Evolutionary conservation across 37 sponge, comb jelly and placozoan species (phyloP), one percentile per base, ranked within the genome.

Genomic region (Axinella damicornis): DNA sequence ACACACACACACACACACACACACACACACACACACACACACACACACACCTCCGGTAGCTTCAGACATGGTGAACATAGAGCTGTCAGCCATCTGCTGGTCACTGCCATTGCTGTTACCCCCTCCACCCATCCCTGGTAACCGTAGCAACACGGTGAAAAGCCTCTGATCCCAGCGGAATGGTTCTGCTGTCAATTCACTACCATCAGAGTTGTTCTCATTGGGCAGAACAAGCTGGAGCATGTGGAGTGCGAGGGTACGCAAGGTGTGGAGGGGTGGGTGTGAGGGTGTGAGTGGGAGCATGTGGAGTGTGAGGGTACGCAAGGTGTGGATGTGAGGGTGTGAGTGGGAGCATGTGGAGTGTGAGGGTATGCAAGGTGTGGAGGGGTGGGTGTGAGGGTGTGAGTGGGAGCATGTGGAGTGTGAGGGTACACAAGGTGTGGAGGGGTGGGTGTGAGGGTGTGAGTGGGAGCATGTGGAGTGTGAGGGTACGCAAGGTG

Each of bases 81-180:
- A 62, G 30, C 35, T 16, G 1, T 71, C 65, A 0, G 66, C 25
- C 34, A 83, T 22, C 25, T 46, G 31, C 34, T 70, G 58, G 20
- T 69, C 28, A 53, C 62, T 87, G 20, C 34, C 74, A 16, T 75
- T 52, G 69, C 46, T 69, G 33, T 39, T 76, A 11, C 65, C 58
- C 27, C 25, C 77, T 31, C 77, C 82, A 0, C 87, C 87, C 19
- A 92, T 28, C 0, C 99, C 99, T 5, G 98, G 92, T 25, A 97
- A 39, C n/a, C 88, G 76, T 14, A 99, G 82, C 38, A 97, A 52
- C 11, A 97, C 76, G 9, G 93, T 83, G 76, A 99, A 99, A 21
- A 99, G 84, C 27, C 99, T 76, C 78, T 99, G 97, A 77, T 99
- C 99, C 99, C 99, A 99, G 17, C 99, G 95, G 73, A 85, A 99